Conservation (phyloP, 2,113 vertebrate genomes). For the Chamaetylas fuelleborni region DNA sequence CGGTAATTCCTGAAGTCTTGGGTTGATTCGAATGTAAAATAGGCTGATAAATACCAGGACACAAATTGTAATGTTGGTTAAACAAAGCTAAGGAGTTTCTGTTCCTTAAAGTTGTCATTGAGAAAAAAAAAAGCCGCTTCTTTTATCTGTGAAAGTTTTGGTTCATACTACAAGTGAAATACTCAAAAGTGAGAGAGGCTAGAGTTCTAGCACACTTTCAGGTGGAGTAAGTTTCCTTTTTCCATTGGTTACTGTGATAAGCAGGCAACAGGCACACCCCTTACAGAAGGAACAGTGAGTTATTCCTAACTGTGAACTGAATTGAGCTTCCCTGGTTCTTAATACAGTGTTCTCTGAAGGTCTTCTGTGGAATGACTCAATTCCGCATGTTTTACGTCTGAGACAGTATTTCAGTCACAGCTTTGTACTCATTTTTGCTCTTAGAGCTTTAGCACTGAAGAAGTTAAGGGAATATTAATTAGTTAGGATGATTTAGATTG, state of each 20-base stretch:
- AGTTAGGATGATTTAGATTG: neutral
- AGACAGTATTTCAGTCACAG: neutral
- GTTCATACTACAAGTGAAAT: neutral
- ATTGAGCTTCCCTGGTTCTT: neutral
- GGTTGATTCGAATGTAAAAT: neutral
- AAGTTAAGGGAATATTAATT: neutral
- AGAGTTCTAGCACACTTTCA: neutral
- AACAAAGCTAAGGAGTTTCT: neutral
- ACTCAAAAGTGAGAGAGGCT: neutral
- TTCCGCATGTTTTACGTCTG: neutral
- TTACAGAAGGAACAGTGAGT: neutral
- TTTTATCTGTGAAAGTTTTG: neutral
- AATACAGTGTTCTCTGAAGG: neutral
- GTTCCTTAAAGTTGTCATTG: neutral
- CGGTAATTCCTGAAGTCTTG: neutral
- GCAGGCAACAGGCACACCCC: accelerated
- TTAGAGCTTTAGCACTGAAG: neutral
- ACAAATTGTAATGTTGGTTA: neutral
- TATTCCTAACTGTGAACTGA: neutral
- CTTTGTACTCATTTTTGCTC: neutral
- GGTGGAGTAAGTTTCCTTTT: neutral
- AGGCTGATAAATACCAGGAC: neutral
- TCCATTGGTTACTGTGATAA: neutral
- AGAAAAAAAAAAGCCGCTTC: neutral
- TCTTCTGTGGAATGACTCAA: neutral